These are phyloP conservation scores for Todiramphus saurophagus DNA, from an alignment of 2,113 vertebrate species.

Conservation along the genomic window DNA sequence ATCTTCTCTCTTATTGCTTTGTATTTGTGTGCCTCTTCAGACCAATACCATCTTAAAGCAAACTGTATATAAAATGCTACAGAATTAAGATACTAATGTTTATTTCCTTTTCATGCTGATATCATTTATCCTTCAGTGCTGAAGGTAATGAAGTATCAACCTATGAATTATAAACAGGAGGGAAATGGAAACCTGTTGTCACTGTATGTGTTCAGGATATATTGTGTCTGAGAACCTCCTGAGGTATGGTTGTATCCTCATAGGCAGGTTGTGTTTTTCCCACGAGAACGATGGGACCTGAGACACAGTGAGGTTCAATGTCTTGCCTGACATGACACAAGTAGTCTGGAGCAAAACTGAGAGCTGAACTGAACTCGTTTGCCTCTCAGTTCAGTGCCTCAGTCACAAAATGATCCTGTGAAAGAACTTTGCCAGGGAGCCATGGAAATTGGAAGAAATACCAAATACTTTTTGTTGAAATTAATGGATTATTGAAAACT, in stretches of 20 bases:
- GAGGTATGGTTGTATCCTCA: not conserved
- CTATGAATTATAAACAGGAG: not conserved
- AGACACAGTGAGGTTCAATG: not conserved
- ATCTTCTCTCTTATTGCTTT: not conserved
- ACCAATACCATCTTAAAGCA: not conserved
- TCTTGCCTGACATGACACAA: not conserved
- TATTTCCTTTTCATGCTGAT: not conserved
- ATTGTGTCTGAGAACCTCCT: not conserved
- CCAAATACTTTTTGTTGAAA: not conserved
- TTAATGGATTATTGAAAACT: not conserved
- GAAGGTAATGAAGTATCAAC: not conserved
- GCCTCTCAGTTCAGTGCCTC: not conserved
- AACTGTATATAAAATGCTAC: rapidly evolving
- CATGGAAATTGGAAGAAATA: not conserved
- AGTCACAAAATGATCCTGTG: not conserved
- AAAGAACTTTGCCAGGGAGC: not conserved
- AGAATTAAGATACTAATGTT: not conserved
- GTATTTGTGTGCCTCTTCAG: not conserved
- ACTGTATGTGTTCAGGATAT: not conserved
- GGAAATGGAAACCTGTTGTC: not conserved
- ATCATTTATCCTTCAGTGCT: not conserved
- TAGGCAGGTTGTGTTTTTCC: not conserved
- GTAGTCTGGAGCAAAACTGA: not conserved
- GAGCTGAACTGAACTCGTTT: not conserved
- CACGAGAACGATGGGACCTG: not conserved